Conservation (phyloP, 2,888 invertebrate genomes). For the Nesidiocoris tenuis region DNA sequence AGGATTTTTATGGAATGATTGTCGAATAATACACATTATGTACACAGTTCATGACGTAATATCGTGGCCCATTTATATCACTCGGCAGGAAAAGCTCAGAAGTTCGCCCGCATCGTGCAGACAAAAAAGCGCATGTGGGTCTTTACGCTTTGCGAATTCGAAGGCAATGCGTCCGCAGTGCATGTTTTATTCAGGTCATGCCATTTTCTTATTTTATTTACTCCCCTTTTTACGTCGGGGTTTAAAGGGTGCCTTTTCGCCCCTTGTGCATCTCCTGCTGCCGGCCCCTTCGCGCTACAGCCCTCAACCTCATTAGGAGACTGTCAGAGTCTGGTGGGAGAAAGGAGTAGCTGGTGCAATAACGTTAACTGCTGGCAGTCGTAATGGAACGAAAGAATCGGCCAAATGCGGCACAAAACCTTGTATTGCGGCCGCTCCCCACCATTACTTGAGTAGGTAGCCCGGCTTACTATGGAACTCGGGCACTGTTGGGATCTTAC, state of each 20-base stretch:
- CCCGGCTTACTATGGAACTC: not conserved
- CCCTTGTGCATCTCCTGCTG: not conserved
- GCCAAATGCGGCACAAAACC: constrained; percentile 38
- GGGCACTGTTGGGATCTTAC: not conserved
- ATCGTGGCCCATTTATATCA: too few relatives aligned
- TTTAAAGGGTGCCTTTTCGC: constrained; percentile 14
- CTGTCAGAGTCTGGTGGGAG: not conserved
- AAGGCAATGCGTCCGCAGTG: too few relatives aligned
- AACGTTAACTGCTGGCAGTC: constrained; percentile 30
- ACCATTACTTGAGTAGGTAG: constrained; percentile 17
- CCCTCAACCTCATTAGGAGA: constrained; percentile 12
- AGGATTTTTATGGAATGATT: too few relatives aligned
- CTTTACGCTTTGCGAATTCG: too few relatives aligned
- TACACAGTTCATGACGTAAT: too few relatives aligned
- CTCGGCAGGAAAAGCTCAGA: too few relatives aligned
- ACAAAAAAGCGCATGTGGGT: too few relatives aligned
- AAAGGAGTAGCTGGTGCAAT: constrained; percentile 23
- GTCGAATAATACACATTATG: too few relatives aligned
- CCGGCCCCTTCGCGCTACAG: constrained; percentile 5
- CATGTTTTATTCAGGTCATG: constrained; percentile 34
- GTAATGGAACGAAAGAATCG: constrained; percentile 21
- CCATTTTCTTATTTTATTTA: constrained; percentile 20
- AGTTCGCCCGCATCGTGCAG: too few relatives aligned
- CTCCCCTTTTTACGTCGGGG: constrained; percentile 1
- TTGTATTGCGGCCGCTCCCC: not conserved